A percentile compares a stretch with the other conserved stretches of the same genome.
phyloP scores from a whole-genome alignment of 2,113 vertebrate genomes.

The Fregetta grallaria region DNA sequence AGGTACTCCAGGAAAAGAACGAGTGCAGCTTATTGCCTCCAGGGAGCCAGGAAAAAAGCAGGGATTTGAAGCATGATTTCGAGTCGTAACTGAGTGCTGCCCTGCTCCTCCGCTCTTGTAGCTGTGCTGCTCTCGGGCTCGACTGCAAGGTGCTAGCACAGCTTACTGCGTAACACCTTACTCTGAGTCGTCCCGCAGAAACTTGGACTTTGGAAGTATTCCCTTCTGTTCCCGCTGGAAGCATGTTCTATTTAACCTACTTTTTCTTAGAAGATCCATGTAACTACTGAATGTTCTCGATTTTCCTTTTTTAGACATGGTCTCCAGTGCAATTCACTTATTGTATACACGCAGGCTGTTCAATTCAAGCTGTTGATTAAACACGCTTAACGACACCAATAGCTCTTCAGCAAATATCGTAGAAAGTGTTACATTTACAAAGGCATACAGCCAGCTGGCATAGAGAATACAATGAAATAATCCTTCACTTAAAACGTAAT shows the following conservation, averaged over 20 bases:
- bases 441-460: neutral
- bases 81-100: neutral
- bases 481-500: neutral
- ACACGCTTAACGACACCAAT: fast-evolving
- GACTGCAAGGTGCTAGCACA: neutral
- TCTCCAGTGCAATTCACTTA: neutral
- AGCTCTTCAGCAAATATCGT: neutral
- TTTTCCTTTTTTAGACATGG: neutral
- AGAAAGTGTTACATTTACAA: neutral
- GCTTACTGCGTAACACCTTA: neutral
- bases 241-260: neutral
- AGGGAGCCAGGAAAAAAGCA: neutral
- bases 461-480: neutral
- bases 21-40: neutral
- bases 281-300: neutral
- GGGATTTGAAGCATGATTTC: neutral
- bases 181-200: neutral
- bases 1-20: neutral
- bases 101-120: neutral
- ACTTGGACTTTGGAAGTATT: neutral
- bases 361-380: neutral
- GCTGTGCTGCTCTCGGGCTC: neutral
- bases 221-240: neutral
- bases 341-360: neutral
- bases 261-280: neutral